Conservation (phyloP, 2,888 invertebrate genomes). For the Napeogenes sylphis region DNA sequence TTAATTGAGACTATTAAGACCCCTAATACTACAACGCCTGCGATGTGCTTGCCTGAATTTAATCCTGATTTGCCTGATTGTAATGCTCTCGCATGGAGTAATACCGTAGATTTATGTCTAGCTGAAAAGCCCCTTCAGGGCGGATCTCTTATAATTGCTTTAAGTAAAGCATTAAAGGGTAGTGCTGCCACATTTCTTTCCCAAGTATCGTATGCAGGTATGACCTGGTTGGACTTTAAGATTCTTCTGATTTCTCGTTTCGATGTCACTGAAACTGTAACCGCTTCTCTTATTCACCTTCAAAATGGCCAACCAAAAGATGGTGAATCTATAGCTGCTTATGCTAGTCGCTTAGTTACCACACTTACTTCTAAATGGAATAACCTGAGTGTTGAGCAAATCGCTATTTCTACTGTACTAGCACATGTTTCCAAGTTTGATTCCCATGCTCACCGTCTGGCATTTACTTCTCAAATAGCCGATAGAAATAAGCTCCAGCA, state of each 20-base stretch:
- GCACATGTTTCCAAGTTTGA: neutral
- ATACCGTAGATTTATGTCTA: conserved; percentile 17
- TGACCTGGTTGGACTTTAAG: conserved; percentile 18
- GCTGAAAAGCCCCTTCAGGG: conserved; percentile 17
- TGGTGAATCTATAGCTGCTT: no score
- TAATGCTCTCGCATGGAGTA: neutral
- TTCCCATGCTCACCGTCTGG: no score
- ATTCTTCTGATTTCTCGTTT: no score
- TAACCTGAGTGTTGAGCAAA: neutral
- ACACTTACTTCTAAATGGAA: conserved; percentile 8
- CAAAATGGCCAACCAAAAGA: no score
- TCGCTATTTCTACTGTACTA: neutral
- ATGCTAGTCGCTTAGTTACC: conserved; percentile 3
- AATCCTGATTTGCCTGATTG: neutral
- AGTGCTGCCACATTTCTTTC: conserved; percentile 22
- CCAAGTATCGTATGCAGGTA: conserved; percentile 16
- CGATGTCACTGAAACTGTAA: no score
- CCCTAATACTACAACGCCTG: neutral
- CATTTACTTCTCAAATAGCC: no score
- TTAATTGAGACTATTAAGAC: conserved; percentile 5
- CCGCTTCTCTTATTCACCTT: no score
- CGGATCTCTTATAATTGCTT: conserved; percentile 18
- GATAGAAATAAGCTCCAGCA: no score
- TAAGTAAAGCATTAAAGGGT: conserved; percentile 24
- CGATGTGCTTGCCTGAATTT: conserved; percentile 1